phyloP scores from a whole-genome alignment of 2,113 vertebrate genomes.

The Danio rerio region GRCz12tu NC_133199.1:14510001-14510500 shows the following conservation, averaged over 20 bases:
- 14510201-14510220: not conserved
- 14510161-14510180: not conserved
- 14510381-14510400: conserved; percentile 33
- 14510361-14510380: conserved; percentile 5
- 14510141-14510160: not conserved
- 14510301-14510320: not conserved
- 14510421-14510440: conserved; percentile 28
- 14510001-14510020: conserved; percentile 6
- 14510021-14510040: not conserved
- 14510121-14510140: not conserved
- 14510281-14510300: not conserved
- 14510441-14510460: conserved; percentile 3
- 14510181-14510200: too few relatives aligned
- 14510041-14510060: not conserved
- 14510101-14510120: not conserved
- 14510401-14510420: not conserved
- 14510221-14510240: not conserved
- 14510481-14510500: not conserved
- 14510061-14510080: not conserved
- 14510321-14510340: not conserved
- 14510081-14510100: not conserved
- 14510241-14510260: conserved; percentile 4
- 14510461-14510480: not conserved
- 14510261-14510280: conserved; percentile 4
- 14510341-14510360: not conserved